Base-by-base conservation (phyloP, 2,888 invertebrate species). In the Glaucopsyche alexis region DNA sequence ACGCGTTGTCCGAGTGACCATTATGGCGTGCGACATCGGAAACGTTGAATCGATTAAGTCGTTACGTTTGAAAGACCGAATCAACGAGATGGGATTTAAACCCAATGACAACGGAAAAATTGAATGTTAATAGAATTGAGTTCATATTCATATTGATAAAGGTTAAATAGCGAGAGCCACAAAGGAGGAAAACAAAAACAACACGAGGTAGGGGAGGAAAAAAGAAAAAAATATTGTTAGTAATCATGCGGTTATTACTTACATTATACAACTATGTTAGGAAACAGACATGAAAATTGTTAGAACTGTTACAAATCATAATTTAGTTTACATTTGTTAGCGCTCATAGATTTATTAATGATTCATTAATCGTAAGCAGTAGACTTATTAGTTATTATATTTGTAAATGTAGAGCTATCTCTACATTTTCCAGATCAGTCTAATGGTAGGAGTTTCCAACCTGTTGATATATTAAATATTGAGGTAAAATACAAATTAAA, bases 31-130 rank as follows among this genome's bases (percentile, higher is more conserved):
- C 72, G 67, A 67, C 77, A 76, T 84, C 83, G 85, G 83, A 82
- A 82, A 85, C 81, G 87, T 88, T 88, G 79, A 86, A 83, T 82
- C 87, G 87, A 90, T 91, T 89, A 89, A 77, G 81, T 77, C 76
- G 76, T 74, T 75, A 77, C 77, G 79, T 77, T 77, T 80, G 79
- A 82, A 85, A 86, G 84, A 69, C 14, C 47, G 69, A 69, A 69
- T 69, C 49, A 49, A 19, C 69, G 49, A 69, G 49, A 69, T 67
- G 45, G 67, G 67, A 47, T 49, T n/a, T n/a, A n/a, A 49, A 49
- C 47, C 13, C 47, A 49, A 69, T 69, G 69, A 29, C 47, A 49
- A 29, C 13, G 83, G 80, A 80, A 80, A 81, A 84, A 84, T 85
- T 83, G 80, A 74, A 79, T 80, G 82, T 85, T 85, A 85, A 83